These are phyloP conservation scores for Umimayanthus kanabou DNA, from an alignment of 92 coral and sea anemone genomes.

Conservation along the genomic window DNA sequence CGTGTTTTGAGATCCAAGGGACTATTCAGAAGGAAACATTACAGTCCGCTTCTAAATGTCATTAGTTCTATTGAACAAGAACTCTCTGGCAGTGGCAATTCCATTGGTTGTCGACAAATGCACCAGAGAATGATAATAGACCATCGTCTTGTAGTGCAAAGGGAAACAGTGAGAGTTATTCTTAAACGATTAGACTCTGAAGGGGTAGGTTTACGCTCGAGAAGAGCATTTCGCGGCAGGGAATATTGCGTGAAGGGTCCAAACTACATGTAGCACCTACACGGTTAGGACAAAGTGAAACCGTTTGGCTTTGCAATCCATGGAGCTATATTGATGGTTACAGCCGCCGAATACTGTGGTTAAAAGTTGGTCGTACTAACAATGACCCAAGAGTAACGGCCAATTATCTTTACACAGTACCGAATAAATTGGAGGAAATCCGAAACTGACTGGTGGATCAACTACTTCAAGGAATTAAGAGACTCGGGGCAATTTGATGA, in stretches of 20 bases:
- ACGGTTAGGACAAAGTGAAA: no score
- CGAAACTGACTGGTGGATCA: constrained; percentile 29
- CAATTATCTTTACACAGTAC: neutral
- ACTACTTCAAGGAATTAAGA: constrained; percentile 18
- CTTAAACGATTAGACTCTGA: constrained; percentile 11
- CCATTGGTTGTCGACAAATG: constrained; percentile 26
- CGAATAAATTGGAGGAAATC: neutral
- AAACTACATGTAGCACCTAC: no score
- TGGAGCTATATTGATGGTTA: constrained; percentile 24
- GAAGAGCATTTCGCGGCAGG: constrained; percentile 16
- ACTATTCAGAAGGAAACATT: no score
- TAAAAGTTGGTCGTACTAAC: constrained; percentile 12
- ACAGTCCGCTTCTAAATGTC: constrained; percentile 24
- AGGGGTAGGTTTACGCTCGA: constrained; percentile 5
- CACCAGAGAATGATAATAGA: constrained; percentile 18
- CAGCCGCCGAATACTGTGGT: constrained; percentile 20
- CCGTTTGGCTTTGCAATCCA: constrained; percentile 2
- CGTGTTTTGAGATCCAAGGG: no score
- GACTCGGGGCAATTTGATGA: constrained; percentile 25
- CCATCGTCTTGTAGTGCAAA: neutral
- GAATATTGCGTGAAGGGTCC: neutral
- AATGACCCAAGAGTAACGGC: neutral
- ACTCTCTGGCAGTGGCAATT: constrained; percentile 36
- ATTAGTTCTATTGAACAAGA: constrained; percentile 9
- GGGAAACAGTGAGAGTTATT: neutral